Conservation (phyloP, 2,797 vertebrate genomes). For the Notamacropus eugenii region DNA sequence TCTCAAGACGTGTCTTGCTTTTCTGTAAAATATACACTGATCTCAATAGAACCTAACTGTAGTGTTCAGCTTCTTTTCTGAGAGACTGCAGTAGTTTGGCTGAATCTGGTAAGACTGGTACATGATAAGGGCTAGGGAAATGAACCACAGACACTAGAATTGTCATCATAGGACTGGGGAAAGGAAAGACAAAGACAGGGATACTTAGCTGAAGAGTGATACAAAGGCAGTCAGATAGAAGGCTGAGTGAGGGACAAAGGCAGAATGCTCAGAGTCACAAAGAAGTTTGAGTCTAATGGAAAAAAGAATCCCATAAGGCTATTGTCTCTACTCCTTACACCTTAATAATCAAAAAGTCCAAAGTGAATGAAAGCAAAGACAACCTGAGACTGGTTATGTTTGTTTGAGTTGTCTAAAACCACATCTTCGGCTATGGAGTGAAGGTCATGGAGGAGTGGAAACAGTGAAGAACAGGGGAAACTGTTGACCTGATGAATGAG, state of each 20-base stretch:
- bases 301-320: not conserved
- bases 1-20: not conserved
- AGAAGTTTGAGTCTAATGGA: not conserved
- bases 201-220: not conserved
- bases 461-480: not conserved
- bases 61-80: not conserved
- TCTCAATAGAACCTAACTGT: not conserved
- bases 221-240: not conserved
- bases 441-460: not conserved
- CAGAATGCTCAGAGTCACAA: not conserved
- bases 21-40: not conserved
- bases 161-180: not conserved
- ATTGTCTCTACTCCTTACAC: not conserved
- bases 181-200: not conserved
- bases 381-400: too few relatives aligned
- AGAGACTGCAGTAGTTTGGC: not conserved
- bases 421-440: not conserved
- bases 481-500: not conserved
- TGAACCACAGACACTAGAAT: not conserved
- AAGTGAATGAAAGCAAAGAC: not conserved
- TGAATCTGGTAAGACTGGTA: not conserved
- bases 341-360: not conserved
- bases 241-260: not conserved
- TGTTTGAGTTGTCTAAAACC: not conserved
- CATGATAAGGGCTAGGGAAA: not conserved